Evolutionary conservation across 2,888 invertebrate genomes (phyloP).

Genomic region (Caenorhabditis wallacei): DNA sequence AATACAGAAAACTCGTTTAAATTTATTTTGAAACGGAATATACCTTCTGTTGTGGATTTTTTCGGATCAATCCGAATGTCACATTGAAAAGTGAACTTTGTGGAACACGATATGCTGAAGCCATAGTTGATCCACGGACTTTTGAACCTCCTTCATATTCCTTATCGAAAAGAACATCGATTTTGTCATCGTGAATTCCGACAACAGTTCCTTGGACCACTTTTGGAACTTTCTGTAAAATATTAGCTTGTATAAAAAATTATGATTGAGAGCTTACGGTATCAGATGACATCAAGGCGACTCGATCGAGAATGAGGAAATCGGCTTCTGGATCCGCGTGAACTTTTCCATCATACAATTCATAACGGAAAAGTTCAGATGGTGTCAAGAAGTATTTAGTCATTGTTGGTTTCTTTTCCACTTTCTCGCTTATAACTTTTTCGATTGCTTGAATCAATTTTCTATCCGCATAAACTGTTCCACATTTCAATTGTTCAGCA

Average conservation of each 20-base stretch:
- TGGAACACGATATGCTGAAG: constrained; percentile 64
- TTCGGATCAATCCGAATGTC: constrained; percentile 67
- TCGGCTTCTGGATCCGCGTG: constrained; percentile 88
- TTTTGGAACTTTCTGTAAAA: constrained; percentile 85
- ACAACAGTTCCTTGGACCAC: constrained; percentile 89
- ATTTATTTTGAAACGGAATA: background rate
- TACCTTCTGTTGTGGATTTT: constrained; percentile 30
- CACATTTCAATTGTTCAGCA: constrained; percentile 87
- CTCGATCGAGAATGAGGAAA: constrained; percentile 90
- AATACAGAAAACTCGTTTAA: background rate
- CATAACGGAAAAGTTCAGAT: constrained; percentile 36
- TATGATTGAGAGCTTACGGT: constrained; percentile 11
- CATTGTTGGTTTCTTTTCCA: constrained; percentile 11
- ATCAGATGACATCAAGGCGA: constrained; percentile 83
- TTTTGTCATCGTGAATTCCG: constrained; percentile 83
- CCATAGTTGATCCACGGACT: constrained; percentile 38
- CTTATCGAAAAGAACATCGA: constrained; percentile 91
- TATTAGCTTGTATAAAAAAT: background rate
- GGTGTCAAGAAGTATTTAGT: constrained; percentile 8
- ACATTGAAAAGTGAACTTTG: constrained; percentile 67
- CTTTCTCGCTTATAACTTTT: constrained; percentile 6
- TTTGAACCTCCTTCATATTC: constrained; percentile 87
- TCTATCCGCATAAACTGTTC: constrained; percentile 88
- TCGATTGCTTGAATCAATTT: constrained; percentile 85
- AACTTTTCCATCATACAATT: constrained; percentile 74